Conservation (phyloP, 64 coral and sea anemone species). For the Stylophora pistillata region DNA sequence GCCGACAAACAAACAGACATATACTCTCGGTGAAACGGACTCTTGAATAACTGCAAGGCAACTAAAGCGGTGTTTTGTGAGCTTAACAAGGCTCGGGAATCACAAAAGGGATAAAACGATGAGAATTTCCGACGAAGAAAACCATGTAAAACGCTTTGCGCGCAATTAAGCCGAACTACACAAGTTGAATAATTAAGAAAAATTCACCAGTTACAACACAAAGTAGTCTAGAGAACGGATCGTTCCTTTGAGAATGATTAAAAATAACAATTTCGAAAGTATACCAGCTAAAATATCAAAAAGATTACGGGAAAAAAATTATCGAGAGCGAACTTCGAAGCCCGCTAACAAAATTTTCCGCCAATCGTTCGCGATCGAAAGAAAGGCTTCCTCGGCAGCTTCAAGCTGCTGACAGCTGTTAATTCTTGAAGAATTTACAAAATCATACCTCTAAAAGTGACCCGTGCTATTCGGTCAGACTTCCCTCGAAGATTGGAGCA, state of each 20-base stretch:
- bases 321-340: neutral
- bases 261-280: neutral
- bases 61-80: neutral
- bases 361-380: neutral
- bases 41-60: neutral
- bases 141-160: neutral
- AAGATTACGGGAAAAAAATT: neutral
- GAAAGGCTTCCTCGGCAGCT: slow-evolving; percentile 1
- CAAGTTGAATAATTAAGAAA: slow-evolving; percentile 50
- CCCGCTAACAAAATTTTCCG: neutral
- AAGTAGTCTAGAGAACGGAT: neutral
- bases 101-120: neutral
- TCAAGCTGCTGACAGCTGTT: slow-evolving; percentile 19
- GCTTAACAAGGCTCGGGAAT: neutral
- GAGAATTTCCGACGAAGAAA: neutral
- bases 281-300: neutral
- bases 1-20: neutral
- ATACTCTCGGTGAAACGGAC: neutral
- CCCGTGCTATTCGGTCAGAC: slow-evolving; percentile 92
- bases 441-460: slow-evolving; percentile 96
- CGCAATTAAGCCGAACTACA: neutral
- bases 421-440: neutral
- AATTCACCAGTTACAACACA: neutral
- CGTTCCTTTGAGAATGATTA: slow-evolving; percentile 2
- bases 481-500: slow-evolving; percentile 94